Evolutionary conservation across 2,113 vertebrate species (phyloP), one percentile per base, ranked within the genome.

Genomic region (Calonectris borealis): DNA sequence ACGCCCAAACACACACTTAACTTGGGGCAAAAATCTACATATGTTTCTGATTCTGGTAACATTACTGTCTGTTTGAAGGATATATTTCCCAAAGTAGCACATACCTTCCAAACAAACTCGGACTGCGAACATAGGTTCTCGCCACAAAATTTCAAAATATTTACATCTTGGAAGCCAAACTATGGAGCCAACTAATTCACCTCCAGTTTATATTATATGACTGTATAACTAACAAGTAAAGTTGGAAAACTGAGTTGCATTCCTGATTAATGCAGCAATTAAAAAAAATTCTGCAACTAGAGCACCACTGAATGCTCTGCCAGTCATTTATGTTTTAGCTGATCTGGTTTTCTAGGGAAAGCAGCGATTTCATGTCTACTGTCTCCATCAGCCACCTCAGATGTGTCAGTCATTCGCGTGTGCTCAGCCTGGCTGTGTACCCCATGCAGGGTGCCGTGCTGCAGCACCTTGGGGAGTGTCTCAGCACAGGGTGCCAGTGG

Each of bases 91-190:
- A 38, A 72, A 76, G 51, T 49, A 80, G 19, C 52, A 38, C 58
- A 57, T 72, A 80, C 51, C 85, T 96, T 87, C 87, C 66, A 93
- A 87, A 88, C 49, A 93, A 55, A 79, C 57, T 64, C 5, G 0
- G 57, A 29, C 78, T 55, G 22, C 0, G 6, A 94, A 52, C 73
- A 83, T 1, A 82, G 73, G 51, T 88, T 71, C 64, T 94, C 61
- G 71, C 36, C 61, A 77, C 44, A 93, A 85, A 42, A 83, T 72
- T 77, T 87, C 4, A 11, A 91, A 96, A 93, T 86, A 86, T 95
- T 97, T 96, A 86, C n/a, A 11, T 66, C 66, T 76, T 77, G 44
- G 48, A 79, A 93, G 40, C 21, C 62, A 91, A 92, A 69, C 75
- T 76, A 5, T 40, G 36, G 54, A 91, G 87, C 52, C 66, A 85